Base-by-base conservation (phyloP, 1,140 invertebrate species). In the Varroa destructor region DNA sequence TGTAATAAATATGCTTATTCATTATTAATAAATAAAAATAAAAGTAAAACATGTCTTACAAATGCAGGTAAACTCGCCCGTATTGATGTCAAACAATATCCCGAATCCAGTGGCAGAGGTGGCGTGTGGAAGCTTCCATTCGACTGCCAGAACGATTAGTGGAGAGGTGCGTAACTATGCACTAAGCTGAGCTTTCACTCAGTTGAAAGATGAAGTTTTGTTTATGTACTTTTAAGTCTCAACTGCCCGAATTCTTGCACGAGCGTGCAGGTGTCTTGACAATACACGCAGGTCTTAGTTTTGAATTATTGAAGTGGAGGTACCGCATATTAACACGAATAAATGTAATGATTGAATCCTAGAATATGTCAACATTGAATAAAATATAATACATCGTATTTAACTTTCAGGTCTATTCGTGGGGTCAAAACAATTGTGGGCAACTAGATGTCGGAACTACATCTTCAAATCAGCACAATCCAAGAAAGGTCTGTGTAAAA, bases 351-450 rank as follows among this genome's bases (percentile, higher is more conserved):
- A 25, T 25, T 25, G 25, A 25, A 25, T 25, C 25, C 25, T 25
- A 25, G 25, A 25, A 25, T 25, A 25, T 25, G 25, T 25, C 25
- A 25, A 25, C 25, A 25, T 25, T 25, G 25, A 25, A 25, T 25
- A 25, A 25, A 25, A 25, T 25, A 25, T 25, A 25, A 25, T 25
- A 25, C 25, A 25, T 25, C 25, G 25, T 25, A 25, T 25, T 25
- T 58, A 42, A 3, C 40, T 75, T 25, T 43, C 73, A 86, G 85
- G 82, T 87, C 40, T 86, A 81, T 78, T 84, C 84, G 40, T 87
- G 86, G 85, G 86, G 86, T 64, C 85, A 86, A 77, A 87, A 87
- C 76, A 86, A 85, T 74, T 85, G 82, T 78, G 85, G 86, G 40
- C 86, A 87, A 80, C 82, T 86, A 43, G 85, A 85, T 10, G 84